These are phyloP conservation scores for Lordiphosa stackelbergi DNA, from an alignment of 1,140 invertebrate genomes.

Conservation along the genomic window DNA sequence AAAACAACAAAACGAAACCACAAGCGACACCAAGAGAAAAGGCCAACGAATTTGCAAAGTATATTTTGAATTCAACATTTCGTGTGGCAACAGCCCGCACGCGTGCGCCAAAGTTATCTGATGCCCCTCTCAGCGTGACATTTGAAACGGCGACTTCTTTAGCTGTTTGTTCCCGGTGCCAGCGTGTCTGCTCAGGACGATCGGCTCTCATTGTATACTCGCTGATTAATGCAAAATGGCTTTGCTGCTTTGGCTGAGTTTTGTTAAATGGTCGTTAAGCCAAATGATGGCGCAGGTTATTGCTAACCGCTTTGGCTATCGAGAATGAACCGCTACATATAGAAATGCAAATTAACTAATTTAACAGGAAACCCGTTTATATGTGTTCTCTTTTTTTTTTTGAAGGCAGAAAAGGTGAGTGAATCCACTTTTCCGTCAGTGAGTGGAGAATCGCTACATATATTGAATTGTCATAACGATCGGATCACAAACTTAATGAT, in stretches of 20 bases:
- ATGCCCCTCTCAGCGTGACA: constrained; percentile 30
- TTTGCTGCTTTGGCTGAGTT: constrained; percentile 59
- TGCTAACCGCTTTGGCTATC: constrained; percentile 43
- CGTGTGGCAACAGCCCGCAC: constrained; percentile 49
- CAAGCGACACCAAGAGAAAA: constrained; percentile 49
- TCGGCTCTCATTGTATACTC: constrained; percentile 39
- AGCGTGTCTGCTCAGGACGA: constrained; percentile 65
- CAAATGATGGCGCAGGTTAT: constrained; percentile 55
- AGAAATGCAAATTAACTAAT: constrained; percentile 70
- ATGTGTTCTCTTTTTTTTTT: neutral
- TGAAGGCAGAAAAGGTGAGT: constrained; percentile 6
- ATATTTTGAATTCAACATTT: constrained; percentile 32
- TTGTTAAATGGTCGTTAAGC: constrained; percentile 62
- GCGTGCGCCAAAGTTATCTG: constrained; percentile 64
- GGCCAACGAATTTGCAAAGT: constrained; percentile 56
- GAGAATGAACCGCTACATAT: constrained; percentile 57
- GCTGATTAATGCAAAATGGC: constrained; percentile 53
- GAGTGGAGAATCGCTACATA: constrained; percentile 9
- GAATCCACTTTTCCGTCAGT: constrained; percentile 30
- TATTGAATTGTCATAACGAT: constrained; percentile 26
- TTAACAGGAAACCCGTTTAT: constrained; percentile 38
- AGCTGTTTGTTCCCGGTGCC: constrained; percentile 39
- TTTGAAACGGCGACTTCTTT: constrained; percentile 25
- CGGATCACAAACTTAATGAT: constrained; percentile 23
- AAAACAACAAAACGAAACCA: constrained; percentile 38